Evolutionary conservation across 2,888 invertebrate species (phyloP), one percentile per base, ranked within the genome.

Genomic region (Nemotelus nigrinus): DNA sequence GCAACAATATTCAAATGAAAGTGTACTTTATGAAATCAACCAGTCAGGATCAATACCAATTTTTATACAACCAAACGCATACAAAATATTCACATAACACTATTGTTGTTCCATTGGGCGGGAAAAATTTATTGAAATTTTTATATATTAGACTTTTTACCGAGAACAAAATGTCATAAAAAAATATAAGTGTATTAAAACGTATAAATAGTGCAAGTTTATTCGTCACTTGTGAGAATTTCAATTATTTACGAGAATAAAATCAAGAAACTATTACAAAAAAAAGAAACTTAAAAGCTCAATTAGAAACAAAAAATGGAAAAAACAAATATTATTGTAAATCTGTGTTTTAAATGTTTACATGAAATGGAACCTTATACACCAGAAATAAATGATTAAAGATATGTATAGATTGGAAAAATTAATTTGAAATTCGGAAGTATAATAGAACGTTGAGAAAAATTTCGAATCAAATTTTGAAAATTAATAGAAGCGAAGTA

Each of bases 321-420:
- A 57, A 10, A 44, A 72, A 55, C 41, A 72, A 72, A 57, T n/a
- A 58, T n/a, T 44, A 58, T 47, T 63, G 63, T 74, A 48, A 74
- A 60, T 63, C 63, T 60, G 60, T 74, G 74, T 74, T 74, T 74
- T 63, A 60, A 74, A 74, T 74, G 74, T 74, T 74, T 74, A 74
- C 63, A 74, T 25, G 25, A 25, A 50, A 60, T 63, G 43, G 63
- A 47, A 74, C 47, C 74, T 41, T 74, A 74, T 74, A 63, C 74
- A 74, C 74, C 74, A 74, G 63, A 74, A 63, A 74, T 1, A 39
- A 39, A 44, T 25, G 47, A 44, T 45, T 8, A 41, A 41, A 68
- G n/a, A 71, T 41, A 5, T 63, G 43, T 50, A 50, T 50, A 7
- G 50, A 50, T 50, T 50, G 8, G 50, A 50, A 50, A 50, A 50